phyloP scores from a whole-genome alignment of 1,140 invertebrate species.

The Drosophila seguyi region DNA sequence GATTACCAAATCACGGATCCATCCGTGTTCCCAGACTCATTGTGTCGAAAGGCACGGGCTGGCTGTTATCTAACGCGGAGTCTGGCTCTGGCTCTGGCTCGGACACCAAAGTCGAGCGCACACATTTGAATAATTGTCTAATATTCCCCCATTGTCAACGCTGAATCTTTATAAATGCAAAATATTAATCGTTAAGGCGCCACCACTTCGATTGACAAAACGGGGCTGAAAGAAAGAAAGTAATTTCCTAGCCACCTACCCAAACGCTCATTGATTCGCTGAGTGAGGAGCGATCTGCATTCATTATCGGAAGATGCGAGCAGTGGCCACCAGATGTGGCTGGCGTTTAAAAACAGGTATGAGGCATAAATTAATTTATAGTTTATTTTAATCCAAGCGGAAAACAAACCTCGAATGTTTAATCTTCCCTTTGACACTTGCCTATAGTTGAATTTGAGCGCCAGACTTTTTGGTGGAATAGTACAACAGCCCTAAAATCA shows the following conservation, averaged over 20 bases:
- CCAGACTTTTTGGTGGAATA: neutral
- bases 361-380: constrained; percentile 3
- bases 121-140: constrained; percentile 67
- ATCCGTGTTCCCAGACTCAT: constrained; percentile 65
- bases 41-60: constrained; percentile 8
- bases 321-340: constrained; percentile 17
- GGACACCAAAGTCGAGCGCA: constrained; percentile 48
- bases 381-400: neutral
- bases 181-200: constrained; percentile 70
- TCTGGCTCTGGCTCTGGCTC: constrained; percentile 18
- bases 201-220: constrained; percentile 40
- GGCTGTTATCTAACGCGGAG: constrained; percentile 63
- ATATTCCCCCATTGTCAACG: constrained; percentile 65
- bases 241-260: constrained; percentile 58
- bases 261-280: constrained; percentile 11
- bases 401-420: neutral
- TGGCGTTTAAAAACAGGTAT: constrained; percentile 3
- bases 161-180: constrained; percentile 66
- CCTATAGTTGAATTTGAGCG: neutral
- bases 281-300: constrained; percentile 42
- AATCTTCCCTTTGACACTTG: constrained; percentile 4
- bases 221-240: constrained; percentile 63
- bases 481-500: neutral
- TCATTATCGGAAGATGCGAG: constrained; percentile 57
- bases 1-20: constrained; percentile 78